phyloP scores from a whole-genome alignment of 2,888 invertebrate genomes.

The Meghimatium bilineatum region DNA sequence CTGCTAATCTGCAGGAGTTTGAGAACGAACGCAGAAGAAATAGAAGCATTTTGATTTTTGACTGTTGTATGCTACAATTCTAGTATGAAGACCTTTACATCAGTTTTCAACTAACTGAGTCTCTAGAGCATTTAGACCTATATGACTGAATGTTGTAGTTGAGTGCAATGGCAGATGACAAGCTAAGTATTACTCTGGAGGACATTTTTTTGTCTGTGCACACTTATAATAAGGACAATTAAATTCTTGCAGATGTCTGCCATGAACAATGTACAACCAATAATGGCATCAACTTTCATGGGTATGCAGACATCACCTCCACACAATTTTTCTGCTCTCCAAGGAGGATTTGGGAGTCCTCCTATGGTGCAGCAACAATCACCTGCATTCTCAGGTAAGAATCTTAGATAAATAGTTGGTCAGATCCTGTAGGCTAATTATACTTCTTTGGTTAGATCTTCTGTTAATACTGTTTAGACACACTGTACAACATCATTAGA shows the following conservation, averaged over 20 bases:
- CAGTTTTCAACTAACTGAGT: no score
- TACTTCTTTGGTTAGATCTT: not conserved
- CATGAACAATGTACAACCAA: not conserved
- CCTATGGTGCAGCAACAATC: not conserved
- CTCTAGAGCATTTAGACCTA: no score
- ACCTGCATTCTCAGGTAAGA: conserved; percentile 5
- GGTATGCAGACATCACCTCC: conserved; percentile 21
- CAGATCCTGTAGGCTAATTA: not conserved
- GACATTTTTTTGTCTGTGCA: not conserved
- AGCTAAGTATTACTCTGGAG: no score
- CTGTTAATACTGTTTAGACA: not conserved
- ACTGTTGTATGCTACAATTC: no score
- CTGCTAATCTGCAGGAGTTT: no score
- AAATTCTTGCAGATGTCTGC: not conserved
- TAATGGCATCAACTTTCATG: not conserved
- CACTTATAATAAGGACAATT: not conserved
- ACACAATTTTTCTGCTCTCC: conserved; percentile 8
- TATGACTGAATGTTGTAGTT: no score
- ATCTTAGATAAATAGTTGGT: not conserved
- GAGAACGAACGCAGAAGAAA: no score
- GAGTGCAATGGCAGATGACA: no score
- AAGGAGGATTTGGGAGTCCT: conserved; percentile 4
- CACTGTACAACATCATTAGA: not conserved
- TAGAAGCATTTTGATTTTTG: no score
- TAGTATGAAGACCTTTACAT: no score